Evolutionary conservation across 2,888 invertebrate genomes (phyloP).

Genomic region (Drosophila mimetica): DNA sequence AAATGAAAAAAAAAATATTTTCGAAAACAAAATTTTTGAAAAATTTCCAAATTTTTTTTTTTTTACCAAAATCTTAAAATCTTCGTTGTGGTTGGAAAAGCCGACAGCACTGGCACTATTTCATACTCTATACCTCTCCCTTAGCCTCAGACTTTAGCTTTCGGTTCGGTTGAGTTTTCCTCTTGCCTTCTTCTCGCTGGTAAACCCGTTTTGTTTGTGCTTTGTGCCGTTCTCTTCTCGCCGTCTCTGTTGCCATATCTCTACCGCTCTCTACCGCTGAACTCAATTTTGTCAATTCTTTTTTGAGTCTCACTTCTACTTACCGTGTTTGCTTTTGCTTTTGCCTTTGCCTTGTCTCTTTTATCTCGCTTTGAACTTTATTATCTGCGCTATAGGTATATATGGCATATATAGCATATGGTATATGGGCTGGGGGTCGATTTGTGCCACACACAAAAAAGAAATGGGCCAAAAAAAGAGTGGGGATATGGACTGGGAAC

Average conservation of each 20-base stretch:
- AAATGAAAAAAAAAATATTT: too few species aligned
- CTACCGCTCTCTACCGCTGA: constrained; percentile 50
- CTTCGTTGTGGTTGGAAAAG: background rate
- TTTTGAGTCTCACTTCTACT: constrained; percentile 55
- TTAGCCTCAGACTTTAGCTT: constrained; percentile 17
- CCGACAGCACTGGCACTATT: background rate
- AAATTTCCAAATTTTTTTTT: too few species aligned
- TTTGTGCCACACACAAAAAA: constrained; percentile 50
- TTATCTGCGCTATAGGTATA: constrained; percentile 48
- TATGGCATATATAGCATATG: constrained; percentile 39
- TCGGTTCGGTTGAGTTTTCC: constrained; percentile 23
- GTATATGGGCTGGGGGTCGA: constrained; percentile 41
- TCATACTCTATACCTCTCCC: constrained; percentile 28
- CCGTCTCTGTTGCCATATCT: constrained; percentile 11
- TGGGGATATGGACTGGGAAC: background rate
- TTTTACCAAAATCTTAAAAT: background rate
- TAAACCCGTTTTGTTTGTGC: constrained; percentile 46
- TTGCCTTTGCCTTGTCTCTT: constrained; percentile 23
- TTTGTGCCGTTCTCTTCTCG: constrained; percentile 27
- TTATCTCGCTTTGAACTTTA: constrained; percentile 65
- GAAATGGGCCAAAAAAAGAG: constrained; percentile 60
- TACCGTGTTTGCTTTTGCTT: constrained; percentile 56
- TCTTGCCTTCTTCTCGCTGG: constrained; percentile 19
- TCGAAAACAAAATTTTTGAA: too few species aligned
- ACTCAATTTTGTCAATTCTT: constrained; percentile 76